Evolutionary conservation across 2,113 vertebrate genomes (phyloP).

Genomic region (Reinhardtius hippoglossoides): DNA sequence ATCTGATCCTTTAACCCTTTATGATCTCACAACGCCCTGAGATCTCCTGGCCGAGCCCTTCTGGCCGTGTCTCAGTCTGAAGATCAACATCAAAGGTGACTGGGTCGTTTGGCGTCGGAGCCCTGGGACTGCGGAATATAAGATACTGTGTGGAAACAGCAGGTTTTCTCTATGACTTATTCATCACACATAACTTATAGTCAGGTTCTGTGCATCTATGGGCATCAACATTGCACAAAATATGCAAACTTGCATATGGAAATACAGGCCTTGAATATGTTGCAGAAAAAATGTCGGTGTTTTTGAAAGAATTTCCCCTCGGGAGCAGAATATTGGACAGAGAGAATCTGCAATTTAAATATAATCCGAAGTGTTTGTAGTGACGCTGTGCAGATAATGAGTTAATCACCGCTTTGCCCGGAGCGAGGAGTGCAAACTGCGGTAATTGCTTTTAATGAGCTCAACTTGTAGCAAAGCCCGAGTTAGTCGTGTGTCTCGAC

Average conservation of each 20-base stretch:
- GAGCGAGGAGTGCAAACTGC: background rate
- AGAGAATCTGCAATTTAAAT: background rate
- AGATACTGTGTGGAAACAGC: background rate
- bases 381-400: background rate
- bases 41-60: background rate
- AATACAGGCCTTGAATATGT: background rate
- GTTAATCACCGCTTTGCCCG: background rate
- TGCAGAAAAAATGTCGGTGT: background rate
- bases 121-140: background rate
- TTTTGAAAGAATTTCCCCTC: background rate
- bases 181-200: background rate
- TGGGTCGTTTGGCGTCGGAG: constrained; percentile 35
- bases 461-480: background rate
- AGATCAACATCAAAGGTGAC: constrained; percentile 27
- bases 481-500: background rate
- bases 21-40: background rate
- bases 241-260: constrained; percentile 1
- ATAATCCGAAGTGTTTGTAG: background rate
- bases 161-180: background rate
- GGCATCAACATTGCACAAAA: background rate
- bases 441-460: constrained; percentile 13
- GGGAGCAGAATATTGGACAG: background rate
- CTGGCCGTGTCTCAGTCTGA: constrained; percentile 6
- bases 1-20: constrained; percentile 25
- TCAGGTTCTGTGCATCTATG: background rate